Evolutionary conservation across 2,113 vertebrate genomes (phyloP), one percentile per base, ranked within the genome.

Genomic region (Emydocephalus ijimae): DNA sequence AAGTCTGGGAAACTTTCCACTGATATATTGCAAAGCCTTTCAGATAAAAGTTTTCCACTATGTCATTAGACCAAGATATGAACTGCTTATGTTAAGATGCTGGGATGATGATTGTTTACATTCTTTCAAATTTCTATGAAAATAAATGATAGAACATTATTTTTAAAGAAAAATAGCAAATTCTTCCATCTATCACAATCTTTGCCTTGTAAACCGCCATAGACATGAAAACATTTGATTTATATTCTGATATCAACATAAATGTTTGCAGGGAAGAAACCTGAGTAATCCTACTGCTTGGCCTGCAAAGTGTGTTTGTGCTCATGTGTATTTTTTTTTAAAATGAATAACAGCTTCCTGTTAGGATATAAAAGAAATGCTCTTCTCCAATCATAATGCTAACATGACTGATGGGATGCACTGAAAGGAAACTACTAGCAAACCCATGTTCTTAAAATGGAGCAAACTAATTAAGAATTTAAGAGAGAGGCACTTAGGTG

Each of bases 291-390:
- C 29, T 20, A 90, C 55, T 61, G 43, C 9, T 34, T 24, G 26
- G 57, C 87, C 96, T 95, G 90, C 86, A 92, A 45, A 88, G 18
- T 93, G 90, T 92, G 85, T 89, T 92, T 88, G 0, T 61, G 45
- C 0, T 0, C 0, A 1, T 87, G 90, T n/a, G n/a, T 55, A 20
- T 93, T 64, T 59, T 59, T 88, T 95, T 45, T 45, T 43, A 3
- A 90, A 3, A 8, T 56, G 0, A 34, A 54, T 0, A 0, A 43
- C 88, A 56, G 52, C 45, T 0, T 0, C 92, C 4, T 89, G 23
- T 88, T 23, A 18, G 1, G 7, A 9, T 90, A 92, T 0, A 61
- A 43, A 61, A 61, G 29, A 92, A 89, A 92, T 85, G 88, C 88
- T 91, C 93, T 56, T 87, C 93, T 94, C 69, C 0, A 0, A 10